Evolutionary conservation across 1,140 invertebrate species (phyloP).

Genomic region (Propsilocerus akamusi): DNA sequence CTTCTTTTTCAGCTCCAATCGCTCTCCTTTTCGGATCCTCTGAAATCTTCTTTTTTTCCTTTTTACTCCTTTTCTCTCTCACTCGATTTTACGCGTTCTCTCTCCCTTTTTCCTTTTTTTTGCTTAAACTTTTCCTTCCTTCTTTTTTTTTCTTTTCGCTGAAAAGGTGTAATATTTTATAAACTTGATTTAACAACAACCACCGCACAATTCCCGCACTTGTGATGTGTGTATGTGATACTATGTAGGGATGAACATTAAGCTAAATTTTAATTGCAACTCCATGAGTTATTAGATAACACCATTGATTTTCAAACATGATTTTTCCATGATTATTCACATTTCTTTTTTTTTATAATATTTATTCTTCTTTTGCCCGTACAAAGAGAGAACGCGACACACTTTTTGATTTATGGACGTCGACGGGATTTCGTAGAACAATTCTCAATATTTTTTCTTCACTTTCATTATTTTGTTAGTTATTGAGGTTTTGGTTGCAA

Average conservation of each 20-base stretch:
- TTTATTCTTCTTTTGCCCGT: background rate
- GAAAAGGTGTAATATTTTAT: background rate
- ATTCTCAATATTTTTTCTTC: background rate
- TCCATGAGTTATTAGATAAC: slow-evolving; percentile 1
- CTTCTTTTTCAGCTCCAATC: background rate
- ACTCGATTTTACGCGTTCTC: background rate
- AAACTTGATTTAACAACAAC: too few relatives aligned
- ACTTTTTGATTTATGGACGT: slow-evolving; percentile 1
- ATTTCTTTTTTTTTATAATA: slow-evolving; percentile 1
- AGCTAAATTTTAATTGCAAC: background rate
- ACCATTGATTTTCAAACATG: slow-evolving; percentile 2
- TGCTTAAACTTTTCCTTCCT: background rate
- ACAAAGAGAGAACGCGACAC: slow-evolving; percentile 1
- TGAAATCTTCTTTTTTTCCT: background rate
- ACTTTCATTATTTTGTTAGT: slow-evolving; percentile 2
- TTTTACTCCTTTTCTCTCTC: background rate
- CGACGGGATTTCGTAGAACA: background rate
- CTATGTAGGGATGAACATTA: too few relatives aligned
- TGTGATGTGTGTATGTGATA: too few relatives aligned
- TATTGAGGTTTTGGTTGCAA: too few relatives aligned
- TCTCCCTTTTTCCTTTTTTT: background rate
- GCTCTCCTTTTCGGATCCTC: background rate
- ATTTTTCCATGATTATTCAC: slow-evolving; percentile 3
- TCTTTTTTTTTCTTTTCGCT: background rate
- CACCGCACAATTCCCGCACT: too few relatives aligned